Base-by-base conservation (phyloP, 2,888 invertebrate species). In the Xestia c-nigrum region DNA sequence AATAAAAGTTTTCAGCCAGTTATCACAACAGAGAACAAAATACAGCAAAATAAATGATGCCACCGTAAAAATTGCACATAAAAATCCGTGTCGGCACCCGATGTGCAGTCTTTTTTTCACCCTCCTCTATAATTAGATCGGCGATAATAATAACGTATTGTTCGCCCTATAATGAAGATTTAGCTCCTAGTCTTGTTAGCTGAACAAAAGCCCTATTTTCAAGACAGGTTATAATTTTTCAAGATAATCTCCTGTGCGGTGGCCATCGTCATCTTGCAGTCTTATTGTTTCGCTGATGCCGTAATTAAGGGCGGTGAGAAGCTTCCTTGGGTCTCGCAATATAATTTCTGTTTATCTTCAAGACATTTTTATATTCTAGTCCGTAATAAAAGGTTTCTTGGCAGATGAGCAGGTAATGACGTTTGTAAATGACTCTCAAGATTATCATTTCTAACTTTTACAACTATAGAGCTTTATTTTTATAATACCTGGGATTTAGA, bases 131-230 rank as follows among this genome's bases (percentile, higher is more conserved):
- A 94, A 93, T 91, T 93, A 94, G 95, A 95, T 95, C 93, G 88
- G 78, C 90, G 95, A 96, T 95, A 94, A 89, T 91, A 90, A 91
- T 91, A 92, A 96, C 94, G 94, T 95, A 95, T 93, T 87, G 93
- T 84, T 84, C 80, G 84, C 87, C 83, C 90, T 87, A 85, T 96
- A 96, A 96, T 96, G 95, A 96, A 96, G 96, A 96, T 95, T 96
- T 95, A 95, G 93, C 92, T 93, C 81, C 90, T 91, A 91, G 91
- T 89, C 89, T 89, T 89, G 90, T 87, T 85, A 89, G 88, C 87
- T 82, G 89, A 93, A 94, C 93, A 94, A 94, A 94, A 91, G 90
- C 90, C 87, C 88, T 89, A 90, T 91, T 91, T 91, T 88, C 88
- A 81, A 88, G 91, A 89, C 86, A 89, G 92, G 91, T 93, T 93